These are phyloP conservation scores for Bombus sylvicola DNA, from an alignment of 1,140 invertebrate genomes.

Conservation along the genomic window DNA sequence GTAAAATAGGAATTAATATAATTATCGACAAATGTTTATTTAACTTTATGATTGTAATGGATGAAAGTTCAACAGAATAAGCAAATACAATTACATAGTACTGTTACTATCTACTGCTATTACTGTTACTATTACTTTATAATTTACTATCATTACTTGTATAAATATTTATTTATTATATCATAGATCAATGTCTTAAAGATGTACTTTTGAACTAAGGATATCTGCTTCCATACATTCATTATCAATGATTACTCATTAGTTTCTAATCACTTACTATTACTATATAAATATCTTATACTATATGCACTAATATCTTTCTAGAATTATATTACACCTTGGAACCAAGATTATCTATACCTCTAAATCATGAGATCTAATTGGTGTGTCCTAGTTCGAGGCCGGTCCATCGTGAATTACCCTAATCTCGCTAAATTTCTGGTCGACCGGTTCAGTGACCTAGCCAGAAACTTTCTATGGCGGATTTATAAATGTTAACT, in stretches of 20 bases:
- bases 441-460: slow-evolving; percentile 34
- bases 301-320: not conserved
- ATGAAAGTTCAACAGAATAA: too few species aligned
- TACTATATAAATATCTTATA: too few species aligned
- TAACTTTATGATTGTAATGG: too few species aligned
- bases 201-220: too few species aligned
- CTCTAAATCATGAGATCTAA: slow-evolving; percentile 21
- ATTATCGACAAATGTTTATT: too few species aligned
- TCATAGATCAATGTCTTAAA: not conserved
- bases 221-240: too few species aligned
- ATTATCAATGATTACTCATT: too few species aligned
- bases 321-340: not conserved
- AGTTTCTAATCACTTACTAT: too few species aligned
- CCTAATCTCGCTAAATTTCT: slow-evolving; percentile 48
- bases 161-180: not conserved
- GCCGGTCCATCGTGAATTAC: not conserved
- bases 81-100: too few species aligned
- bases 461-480: slow-evolving; percentile 3
- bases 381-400: not conserved
- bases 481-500: slow-evolving; percentile 32
- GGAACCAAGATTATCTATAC: not conserved
- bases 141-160: not conserved
- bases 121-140: not conserved
- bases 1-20: too few species aligned
- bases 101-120: not conserved